A percentile compares a stretch with the other conserved stretches of the same genome.
phyloP scores from a whole-genome alignment of 2,113 vertebrate genomes.

The Orcinus orca region DNA sequence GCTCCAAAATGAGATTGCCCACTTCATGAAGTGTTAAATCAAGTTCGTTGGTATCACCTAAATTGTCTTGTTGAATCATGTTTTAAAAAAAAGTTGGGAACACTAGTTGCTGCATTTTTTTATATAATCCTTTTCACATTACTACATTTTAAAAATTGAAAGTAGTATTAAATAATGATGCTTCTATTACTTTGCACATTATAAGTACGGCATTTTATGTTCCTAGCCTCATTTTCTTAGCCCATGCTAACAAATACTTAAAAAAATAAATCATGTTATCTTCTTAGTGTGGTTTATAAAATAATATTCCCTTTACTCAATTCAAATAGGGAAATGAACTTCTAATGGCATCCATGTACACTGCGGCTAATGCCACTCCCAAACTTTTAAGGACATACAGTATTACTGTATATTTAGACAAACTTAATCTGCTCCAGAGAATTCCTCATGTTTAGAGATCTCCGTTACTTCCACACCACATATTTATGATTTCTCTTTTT shows the following conservation, averaged over 20 bases:
- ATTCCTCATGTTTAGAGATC: neutral
- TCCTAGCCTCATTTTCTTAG: slow-evolving; percentile 10
- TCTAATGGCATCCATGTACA: slow-evolving; percentile 43
- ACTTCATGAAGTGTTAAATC: neutral
- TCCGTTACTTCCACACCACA: neutral
- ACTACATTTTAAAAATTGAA: neutral
- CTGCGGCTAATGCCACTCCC: slow-evolving; percentile 1
- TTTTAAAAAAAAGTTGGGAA: neutral
- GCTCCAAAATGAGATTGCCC: neutral
- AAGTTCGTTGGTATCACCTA: neutral
- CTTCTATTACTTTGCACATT: neutral
- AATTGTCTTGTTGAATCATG: neutral
- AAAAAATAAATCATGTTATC: neutral
- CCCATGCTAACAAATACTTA: neutral
- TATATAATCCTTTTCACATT: neutral
- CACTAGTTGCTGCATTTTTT: neutral
- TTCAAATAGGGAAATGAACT: slow-evolving; percentile 16
- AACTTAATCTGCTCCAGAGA: slow-evolving; percentile 36
- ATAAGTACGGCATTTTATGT: neutral
- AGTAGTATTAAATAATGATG: neutral
- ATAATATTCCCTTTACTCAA: neutral
- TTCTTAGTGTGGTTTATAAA: slow-evolving; percentile 41
- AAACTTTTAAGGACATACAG: slow-evolving; percentile 25
- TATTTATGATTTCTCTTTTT: neutral
- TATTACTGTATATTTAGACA: slow-evolving; percentile 25